Percentiles rank a stretch among this genome's conserved stretches.
Conservation (phyloP, 2,797 vertebrate species). For the Myotis planiceps region DNA sequence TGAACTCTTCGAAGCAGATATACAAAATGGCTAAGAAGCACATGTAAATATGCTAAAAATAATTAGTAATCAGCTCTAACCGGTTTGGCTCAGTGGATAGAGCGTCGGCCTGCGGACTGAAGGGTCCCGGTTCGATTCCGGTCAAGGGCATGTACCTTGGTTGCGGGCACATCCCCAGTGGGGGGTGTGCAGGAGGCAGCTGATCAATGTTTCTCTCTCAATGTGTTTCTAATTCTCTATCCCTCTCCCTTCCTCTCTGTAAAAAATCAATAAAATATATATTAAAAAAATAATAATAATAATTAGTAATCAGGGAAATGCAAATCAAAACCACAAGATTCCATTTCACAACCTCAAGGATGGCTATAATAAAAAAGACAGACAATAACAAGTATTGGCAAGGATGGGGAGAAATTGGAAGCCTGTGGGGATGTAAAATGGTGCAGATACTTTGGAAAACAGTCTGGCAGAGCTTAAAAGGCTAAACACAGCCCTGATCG, state of each 20-base stretch:
- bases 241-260: no score
- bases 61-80: neutral
- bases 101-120: no score
- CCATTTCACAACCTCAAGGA: neutral
- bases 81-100: no score
- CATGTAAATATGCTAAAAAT: neutral
- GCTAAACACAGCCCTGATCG: neutral
- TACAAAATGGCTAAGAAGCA: neutral
- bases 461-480: neutral
- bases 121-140: no score
- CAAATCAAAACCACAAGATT: constrained; percentile 39
- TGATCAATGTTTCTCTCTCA: no score
- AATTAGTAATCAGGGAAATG: neutral
- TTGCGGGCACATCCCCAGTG: no score
- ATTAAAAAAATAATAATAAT: neutral
- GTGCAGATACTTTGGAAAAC: neutral
- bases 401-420: neutral
- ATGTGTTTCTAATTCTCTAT: no score
- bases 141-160: no score
- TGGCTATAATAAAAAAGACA: constrained; percentile 29
- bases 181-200: no score
- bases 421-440: neutral
- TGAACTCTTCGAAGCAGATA: constrained; percentile 12
- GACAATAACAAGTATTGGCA: neutral
- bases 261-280: no score